phyloP scores from a whole-genome alignment of 2,888 invertebrate species.

The Troides helena region DNA sequence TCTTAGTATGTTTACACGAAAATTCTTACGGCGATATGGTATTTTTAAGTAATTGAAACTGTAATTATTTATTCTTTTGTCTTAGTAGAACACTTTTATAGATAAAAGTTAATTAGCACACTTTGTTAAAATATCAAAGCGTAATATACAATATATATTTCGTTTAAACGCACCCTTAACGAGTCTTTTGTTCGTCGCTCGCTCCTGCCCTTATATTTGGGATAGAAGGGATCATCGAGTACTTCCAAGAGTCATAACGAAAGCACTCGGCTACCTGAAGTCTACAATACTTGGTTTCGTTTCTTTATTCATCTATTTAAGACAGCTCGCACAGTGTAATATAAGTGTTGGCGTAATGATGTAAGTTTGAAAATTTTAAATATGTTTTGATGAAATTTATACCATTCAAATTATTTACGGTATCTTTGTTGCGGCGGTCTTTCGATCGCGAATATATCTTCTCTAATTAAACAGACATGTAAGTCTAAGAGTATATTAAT shows the following conservation, averaged over 20 bases:
- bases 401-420: too few species aligned
- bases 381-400: too few species aligned
- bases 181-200: conserved; percentile 30
- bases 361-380: too few species aligned
- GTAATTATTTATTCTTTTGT: not conserved
- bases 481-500: too few species aligned
- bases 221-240: conserved; percentile 27
- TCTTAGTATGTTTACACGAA: too few species aligned
- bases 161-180: conserved; percentile 21
- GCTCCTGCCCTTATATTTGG: conserved; percentile 31
- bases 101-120: not conserved
- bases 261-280: conserved; percentile 26
- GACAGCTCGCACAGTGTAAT: not conserved
- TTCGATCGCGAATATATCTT: too few species aligned
- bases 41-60: not conserved
- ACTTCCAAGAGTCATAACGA: conserved; percentile 31
- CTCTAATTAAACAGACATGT: too few species aligned
- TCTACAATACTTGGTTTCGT: conserved; percentile 16
- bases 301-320: conserved; percentile 11
- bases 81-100: not conserved
- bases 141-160: conserved; percentile 2
- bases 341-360: too few species aligned
- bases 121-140: not conserved
- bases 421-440: too few species aligned
- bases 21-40: too few species aligned